These are phyloP conservation scores for Pocillopora grandis DNA, from an alignment of 92 coral and sea anemone species.

Conservation along the genomic window DNA sequence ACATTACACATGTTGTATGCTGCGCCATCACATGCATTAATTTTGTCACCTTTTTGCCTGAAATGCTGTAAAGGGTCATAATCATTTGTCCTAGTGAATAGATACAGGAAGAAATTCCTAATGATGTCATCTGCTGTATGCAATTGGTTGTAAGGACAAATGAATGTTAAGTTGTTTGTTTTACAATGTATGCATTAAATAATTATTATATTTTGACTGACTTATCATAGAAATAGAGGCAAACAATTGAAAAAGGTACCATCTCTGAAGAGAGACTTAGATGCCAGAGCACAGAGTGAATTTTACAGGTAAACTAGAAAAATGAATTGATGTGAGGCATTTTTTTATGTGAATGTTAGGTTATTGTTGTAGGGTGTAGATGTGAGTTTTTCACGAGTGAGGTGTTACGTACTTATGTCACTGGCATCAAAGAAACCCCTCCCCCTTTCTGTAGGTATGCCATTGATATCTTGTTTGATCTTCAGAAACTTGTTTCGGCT, in stretches of 20 bases:
- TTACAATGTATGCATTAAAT: not conserved
- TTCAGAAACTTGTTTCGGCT: slow-evolving; percentile 90
- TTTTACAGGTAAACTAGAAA: slow-evolving; percentile 69
- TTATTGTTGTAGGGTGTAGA: not conserved
- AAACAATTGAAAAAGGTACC: slow-evolving; percentile 73
- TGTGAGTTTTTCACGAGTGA: too few relatives aligned
- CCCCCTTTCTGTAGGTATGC: not conserved
- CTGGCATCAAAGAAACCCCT: not conserved
- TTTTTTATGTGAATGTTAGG: not conserved
- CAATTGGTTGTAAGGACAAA: too few relatives aligned
- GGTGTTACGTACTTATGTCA: too few relatives aligned
- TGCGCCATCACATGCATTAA: too few relatives aligned
- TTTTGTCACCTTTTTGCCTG: too few relatives aligned
- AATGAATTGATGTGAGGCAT: not conserved
- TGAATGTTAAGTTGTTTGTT: too few relatives aligned
- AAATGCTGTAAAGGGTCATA: too few relatives aligned
- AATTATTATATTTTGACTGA: not conserved
- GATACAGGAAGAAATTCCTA: too few relatives aligned
- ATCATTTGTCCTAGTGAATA: too few relatives aligned
- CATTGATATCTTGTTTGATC: not conserved
- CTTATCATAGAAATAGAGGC: slow-evolving; percentile 60
- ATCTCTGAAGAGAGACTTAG: slow-evolving; percentile 90
- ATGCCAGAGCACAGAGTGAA: slow-evolving; percentile 96
- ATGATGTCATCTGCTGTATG: too few relatives aligned
- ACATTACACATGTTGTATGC: too few relatives aligned